Evolutionary conservation across 2,888 invertebrate genomes (phyloP), one percentile per base, ranked within the genome.

Genomic region (Xylocampa areola): DNA sequence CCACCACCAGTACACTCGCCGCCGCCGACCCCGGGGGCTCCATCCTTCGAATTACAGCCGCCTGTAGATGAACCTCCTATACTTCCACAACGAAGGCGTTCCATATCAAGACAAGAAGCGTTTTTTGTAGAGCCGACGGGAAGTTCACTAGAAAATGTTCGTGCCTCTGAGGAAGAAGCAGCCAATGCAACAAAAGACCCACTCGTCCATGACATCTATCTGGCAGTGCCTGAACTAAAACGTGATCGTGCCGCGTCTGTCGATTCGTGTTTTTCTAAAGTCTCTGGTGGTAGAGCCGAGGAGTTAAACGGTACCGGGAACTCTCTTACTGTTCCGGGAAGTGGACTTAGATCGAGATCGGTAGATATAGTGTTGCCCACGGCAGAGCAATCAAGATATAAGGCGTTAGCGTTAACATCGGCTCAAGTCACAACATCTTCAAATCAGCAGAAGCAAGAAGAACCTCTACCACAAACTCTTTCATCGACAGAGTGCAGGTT

Each of bases 321-420:
- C 59, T 95, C 95, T 41, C 91, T 96, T 65, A 95, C 96, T 53
- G 97, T 97, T 54, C 97, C 97, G 4, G 96, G 96, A 44, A 95
- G 95, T 57, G 96, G 96, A 64, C 95, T 96, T 25, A 94, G 98
- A 40, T 97, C 97, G 27, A 95, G 97, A 62, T 97, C 97, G 39
- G 97, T 98, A 61, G 98, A 98, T 89, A 98, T 98, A 79, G 97
- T 97, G 41, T 90, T 98, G 70, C 98, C 98, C 21, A 97, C 97
- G 7, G 96, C 97, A 60, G 96, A 97, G 79, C 97, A 97, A 88
- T 96, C 97, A 21, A 95, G 97, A 68, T 98, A 97, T 88, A 97
- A 97, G 80, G 97, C 97, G n/a, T 89, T 98, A 70, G 95, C 96
- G 41, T 93, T 96, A 88, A 95, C 96, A 17, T 95, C 95, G 16